phyloP scores from a whole-genome alignment of 2,113 vertebrate genomes.

The Scomber scombrus region DNA sequence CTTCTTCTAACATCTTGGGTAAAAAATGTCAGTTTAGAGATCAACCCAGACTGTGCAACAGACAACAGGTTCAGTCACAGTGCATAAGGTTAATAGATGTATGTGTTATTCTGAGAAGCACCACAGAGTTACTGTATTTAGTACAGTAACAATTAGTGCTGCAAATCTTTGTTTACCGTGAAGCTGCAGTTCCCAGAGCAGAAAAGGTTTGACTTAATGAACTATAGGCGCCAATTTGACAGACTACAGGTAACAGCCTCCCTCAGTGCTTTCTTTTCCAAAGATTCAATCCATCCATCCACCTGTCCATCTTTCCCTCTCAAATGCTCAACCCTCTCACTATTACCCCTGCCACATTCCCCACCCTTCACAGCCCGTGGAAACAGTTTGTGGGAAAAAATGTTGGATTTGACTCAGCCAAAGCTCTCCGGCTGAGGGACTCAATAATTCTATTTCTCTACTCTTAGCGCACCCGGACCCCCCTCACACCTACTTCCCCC shows the following conservation, averaged over 20 bases:
- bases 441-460: slow-evolving; percentile 46
- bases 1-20: slow-evolving; percentile 22
- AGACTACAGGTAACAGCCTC: slow-evolving; percentile 31
- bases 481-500: neutral
- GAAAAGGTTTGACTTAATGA: slow-evolving; percentile 41
- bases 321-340: neutral
- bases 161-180: slow-evolving; percentile 13
- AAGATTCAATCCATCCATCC: slow-evolving; percentile 35
- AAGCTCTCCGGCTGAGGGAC: slow-evolving; percentile 45
- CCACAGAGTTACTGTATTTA: slow-evolving; percentile 30
- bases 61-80: slow-evolving; percentile 31
- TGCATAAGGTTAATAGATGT: slow-evolving; percentile 8
- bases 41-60: slow-evolving; percentile 11
- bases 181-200: slow-evolving; percentile 36
- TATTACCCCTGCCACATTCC: neutral
- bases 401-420: slow-evolving; percentile 37
- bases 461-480: neutral
- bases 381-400: slow-evolving; percentile 34
- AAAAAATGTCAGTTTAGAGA: slow-evolving; percentile 27
- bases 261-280: slow-evolving; percentile 22
- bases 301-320: slow-evolving; percentile 10
- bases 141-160: slow-evolving; percentile 6
- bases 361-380: slow-evolving; percentile 16
- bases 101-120: slow-evolving; percentile 37
- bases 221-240: slow-evolving; percentile 33